A percentile compares a stretch with the other conserved stretches of the same genome.
phyloP scores from a whole-genome alignment of 2,888 invertebrate genomes.

The Leptarthrus brevirostris region DNA sequence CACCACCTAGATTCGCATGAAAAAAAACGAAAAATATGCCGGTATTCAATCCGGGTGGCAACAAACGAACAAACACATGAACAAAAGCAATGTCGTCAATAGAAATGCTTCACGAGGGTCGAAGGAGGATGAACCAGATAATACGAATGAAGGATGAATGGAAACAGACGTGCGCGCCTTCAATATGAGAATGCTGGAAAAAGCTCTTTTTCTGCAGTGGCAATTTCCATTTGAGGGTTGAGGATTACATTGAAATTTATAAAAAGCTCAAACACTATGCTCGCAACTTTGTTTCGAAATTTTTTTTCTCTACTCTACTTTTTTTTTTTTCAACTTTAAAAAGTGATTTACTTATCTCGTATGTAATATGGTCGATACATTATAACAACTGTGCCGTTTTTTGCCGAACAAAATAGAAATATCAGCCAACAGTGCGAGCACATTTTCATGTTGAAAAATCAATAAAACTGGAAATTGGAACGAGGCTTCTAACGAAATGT shows the following conservation, averaged over 20 bases:
- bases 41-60: conserved; percentile 12
- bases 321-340: conserved; percentile 3
- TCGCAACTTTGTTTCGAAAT: too few species aligned
- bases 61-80: conserved; percentile 1
- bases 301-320: not conserved
- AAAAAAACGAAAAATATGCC: not conserved
- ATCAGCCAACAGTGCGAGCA: not conserved
- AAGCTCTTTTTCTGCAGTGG: conserved; percentile 14
- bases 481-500: not conserved
- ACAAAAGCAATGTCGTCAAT: not conserved
- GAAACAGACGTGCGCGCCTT: conserved; percentile 2
- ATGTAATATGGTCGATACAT: not conserved
- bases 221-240: not conserved
- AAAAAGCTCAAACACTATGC: too few species aligned
- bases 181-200: not conserved
- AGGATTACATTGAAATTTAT: not conserved
- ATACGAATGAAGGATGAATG: not conserved
- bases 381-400: not conserved
- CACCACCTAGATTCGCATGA: not conserved
- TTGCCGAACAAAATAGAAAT: not conserved
- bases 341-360: not conserved
- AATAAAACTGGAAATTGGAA: conserved; percentile 12
- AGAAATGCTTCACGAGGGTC: too few species aligned
- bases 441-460: conserved; percentile 11
- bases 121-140: not conserved